Evolutionary conservation across 2,113 vertebrate genomes (phyloP).

Genomic region (Crotalus helleri): DNA sequence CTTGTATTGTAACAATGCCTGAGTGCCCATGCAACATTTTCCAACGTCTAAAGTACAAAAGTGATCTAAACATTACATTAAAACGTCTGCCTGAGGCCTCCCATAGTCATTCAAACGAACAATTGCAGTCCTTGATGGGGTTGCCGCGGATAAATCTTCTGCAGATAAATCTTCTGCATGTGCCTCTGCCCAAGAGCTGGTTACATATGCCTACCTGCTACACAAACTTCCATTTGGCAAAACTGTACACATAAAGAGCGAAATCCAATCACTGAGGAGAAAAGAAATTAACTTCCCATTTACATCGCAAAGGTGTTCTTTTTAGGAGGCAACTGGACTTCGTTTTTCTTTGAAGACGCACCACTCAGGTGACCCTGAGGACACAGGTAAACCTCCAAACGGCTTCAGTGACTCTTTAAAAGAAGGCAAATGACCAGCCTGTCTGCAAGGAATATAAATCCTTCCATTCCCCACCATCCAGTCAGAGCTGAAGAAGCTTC

Average conservation of each 20-base stretch:
- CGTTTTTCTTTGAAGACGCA: no score
- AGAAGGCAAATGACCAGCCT: no score
- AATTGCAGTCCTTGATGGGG: background rate
- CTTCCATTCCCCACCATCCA: no score
- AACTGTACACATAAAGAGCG: background rate
- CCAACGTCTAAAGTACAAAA: background rate
- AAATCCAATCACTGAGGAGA: background rate
- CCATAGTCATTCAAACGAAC: background rate
- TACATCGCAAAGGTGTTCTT: background rate
- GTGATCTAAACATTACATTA: background rate
- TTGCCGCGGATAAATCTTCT: background rate
- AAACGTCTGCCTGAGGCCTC: background rate
- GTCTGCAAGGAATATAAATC: no score
- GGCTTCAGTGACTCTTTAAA: no score
- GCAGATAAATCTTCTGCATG: background rate
- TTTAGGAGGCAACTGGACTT: no score
- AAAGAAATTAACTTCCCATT: background rate
- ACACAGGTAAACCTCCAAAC: no score
- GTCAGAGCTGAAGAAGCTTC: no score
- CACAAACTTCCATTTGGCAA: background rate
- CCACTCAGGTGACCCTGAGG: no score
- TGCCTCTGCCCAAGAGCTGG: background rate
- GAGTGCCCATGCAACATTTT: background rate
- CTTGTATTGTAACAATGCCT: background rate
- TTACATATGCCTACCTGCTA: background rate